Conservation (phyloP, 1,140 invertebrate genomes). For the Drosophila kepulauana region DNA sequence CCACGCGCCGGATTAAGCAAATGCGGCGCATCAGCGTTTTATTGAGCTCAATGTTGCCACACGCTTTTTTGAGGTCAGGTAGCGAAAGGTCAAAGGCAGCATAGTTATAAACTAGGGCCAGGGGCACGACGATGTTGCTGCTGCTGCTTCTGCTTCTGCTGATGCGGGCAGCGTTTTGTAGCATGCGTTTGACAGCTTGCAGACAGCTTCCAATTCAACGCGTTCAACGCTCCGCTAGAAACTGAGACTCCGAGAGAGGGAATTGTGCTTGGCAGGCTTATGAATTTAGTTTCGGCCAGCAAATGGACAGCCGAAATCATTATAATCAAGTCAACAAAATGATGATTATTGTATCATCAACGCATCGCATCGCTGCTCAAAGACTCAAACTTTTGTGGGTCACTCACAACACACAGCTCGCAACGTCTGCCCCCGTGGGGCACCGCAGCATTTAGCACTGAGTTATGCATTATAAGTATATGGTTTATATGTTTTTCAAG, state of each 20-base stretch:
- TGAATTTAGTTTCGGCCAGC: constrained; percentile 26
- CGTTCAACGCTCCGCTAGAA: constrained; percentile 42
- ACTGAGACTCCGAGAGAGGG: background rate
- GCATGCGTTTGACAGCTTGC: constrained; percentile 63
- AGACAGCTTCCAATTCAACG: constrained; percentile 77
- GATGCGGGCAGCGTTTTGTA: constrained; percentile 31
- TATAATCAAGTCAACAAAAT: constrained; percentile 52
- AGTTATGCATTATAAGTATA: constrained; percentile 38
- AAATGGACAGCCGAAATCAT: constrained; percentile 33
- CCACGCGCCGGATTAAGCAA: constrained; percentile 80
- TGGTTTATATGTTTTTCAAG: constrained; percentile 13
- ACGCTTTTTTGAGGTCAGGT: constrained; percentile 29
- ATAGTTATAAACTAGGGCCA: constrained; percentile 30
- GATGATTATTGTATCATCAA: constrained; percentile 43
- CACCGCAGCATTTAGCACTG: constrained; percentile 64
- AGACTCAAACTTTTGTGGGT: constrained; percentile 24
- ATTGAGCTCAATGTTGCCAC: constrained; percentile 28
- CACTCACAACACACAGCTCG: background rate
- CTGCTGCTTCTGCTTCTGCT: background rate
- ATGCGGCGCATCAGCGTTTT: constrained; percentile 75
- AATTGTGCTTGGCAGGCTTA: constrained; percentile 50
- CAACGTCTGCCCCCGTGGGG: background rate
- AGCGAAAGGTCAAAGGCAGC: constrained; percentile 47
- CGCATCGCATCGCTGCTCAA: constrained; percentile 8
- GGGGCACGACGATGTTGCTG: constrained; percentile 15